Base-by-base conservation (phyloP, 2,113 vertebrate genomes). In the Corythaixoides concolor region DNA sequence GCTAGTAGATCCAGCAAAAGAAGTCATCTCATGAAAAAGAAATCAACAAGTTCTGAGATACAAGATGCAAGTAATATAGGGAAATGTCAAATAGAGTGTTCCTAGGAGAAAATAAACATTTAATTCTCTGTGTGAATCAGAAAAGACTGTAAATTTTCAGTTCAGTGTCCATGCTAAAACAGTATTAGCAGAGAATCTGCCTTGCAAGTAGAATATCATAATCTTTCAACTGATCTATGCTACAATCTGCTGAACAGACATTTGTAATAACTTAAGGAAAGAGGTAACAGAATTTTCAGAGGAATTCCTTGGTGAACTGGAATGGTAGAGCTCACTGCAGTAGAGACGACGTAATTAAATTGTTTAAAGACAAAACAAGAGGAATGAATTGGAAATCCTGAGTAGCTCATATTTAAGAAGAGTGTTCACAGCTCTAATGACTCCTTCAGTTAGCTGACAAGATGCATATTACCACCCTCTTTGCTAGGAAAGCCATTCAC, bases 401-500 rank as follows among this genome's bases (percentile, higher is more conserved):
- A 81, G 14, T 33, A 62, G 30, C 49, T 47, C 12, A 2, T 80
- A 23, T 47, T 60, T 77, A 20, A 60, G 60, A 37, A 22, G 13
- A 18, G 4, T 37, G 6, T 77, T 85, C 17, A 2, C 32, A 45
- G 12, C 3, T 81, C 19, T 64, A 22, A 50, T 43, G 14, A n/a
- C 11, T 53, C 32, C 18, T 62, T 79, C 32, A 45, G n/a, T 41
- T 78, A 55, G 13, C 20, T 70, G 37, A 27, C 20, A 56, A 70
- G 28, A 52, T 19, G 20, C 1, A 0, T 72, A 12, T 55, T 68
- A 23, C 8, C 8, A 27, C 26, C 8, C 0, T 27, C 14, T 22
- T 4, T 80, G 22, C 68, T 45, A 50, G 37, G 26, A 80, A 72
- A 77, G n/a, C 5, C 16, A 11, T 55, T 89, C 21, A 39, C 16